Conservation (phyloP, 2,888 invertebrate species). For the Caenorhabditis sinica region DNA sequence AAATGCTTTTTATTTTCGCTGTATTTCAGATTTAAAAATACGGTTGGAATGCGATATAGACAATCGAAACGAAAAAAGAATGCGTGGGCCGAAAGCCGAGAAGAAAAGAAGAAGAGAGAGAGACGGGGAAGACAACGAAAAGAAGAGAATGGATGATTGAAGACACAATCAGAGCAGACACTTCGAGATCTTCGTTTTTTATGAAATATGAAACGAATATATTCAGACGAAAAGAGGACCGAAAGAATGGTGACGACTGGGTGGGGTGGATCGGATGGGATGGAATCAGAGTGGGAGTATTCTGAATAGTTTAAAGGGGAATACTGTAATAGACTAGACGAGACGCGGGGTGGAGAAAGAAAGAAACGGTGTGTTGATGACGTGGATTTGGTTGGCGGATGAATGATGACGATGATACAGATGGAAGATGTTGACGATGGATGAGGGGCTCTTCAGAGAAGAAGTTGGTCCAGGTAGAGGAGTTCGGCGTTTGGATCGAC, state of each 20-base stretch:
- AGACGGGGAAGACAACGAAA: constrained; percentile 12
- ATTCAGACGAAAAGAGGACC: constrained; percentile 36
- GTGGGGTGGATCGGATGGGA: neutral
- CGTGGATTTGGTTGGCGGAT: constrained; percentile 24
- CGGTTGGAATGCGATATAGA: constrained; percentile 53
- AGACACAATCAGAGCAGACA: constrained; percentile 3
- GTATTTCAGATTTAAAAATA: constrained; percentile 51
- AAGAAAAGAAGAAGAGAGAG: neutral
- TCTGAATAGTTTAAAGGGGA: neutral
- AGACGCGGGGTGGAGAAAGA: constrained; percentile 42
- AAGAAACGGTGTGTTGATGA: constrained; percentile 35
- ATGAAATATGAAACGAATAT: constrained; percentile 58
- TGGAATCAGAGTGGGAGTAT: neutral
- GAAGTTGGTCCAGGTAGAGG: constrained; percentile 69
- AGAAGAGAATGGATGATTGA: constrained; percentile 30
- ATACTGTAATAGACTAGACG: constrained; percentile 44
- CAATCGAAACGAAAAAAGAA: constrained; percentile 39
- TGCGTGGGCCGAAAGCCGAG: constrained; percentile 15
- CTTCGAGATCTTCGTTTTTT: constrained; percentile 56
- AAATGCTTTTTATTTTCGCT: constrained; percentile 55
- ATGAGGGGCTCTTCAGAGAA: constrained; percentile 45
- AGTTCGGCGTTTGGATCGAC: constrained; percentile 70
- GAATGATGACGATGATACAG: neutral
- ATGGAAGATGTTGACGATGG: neutral
- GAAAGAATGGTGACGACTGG: constrained; percentile 31